These are phyloP conservation scores for Leucophenga montana DNA, from an alignment of 2,888 invertebrate species.

Conservation along the genomic window DNA sequence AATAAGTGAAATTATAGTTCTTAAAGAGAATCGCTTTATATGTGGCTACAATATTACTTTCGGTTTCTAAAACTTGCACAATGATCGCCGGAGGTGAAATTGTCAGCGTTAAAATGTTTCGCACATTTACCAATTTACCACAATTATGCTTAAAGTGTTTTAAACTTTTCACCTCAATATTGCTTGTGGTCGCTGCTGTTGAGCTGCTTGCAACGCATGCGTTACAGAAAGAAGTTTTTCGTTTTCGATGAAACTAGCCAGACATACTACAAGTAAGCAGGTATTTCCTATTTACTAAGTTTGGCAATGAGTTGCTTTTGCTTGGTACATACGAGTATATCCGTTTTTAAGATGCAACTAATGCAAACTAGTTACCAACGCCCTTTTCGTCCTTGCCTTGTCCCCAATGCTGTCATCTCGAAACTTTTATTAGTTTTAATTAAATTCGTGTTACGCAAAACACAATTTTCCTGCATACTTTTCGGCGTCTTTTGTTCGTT, in stretches of 20 bases:
- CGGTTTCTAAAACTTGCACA: no score
- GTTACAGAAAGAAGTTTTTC: not conserved
- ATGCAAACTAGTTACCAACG: constrained; percentile 18
- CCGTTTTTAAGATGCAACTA: constrained; percentile 18
- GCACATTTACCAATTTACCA: not conserved
- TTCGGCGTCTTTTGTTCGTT: constrained; percentile 33
- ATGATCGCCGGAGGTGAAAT: not conserved
- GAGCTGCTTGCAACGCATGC: not conserved
- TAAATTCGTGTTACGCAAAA: constrained; percentile 56
- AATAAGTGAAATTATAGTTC: no score
- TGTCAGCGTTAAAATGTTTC: not conserved
- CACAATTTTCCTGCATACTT: constrained; percentile 44
- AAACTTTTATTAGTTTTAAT: constrained; percentile 63
- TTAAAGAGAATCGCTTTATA: no score
- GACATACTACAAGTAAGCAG: not conserved
- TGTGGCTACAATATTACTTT: no score
- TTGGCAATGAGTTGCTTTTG: not conserved
- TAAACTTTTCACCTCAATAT: not conserved
- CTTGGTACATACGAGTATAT: constrained; percentile 18
- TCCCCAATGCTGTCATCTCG: constrained; percentile 38
- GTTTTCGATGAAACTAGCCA: not conserved
- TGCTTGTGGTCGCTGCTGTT: not conserved
- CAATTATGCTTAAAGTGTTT: not conserved
- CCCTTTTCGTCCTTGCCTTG: constrained; percentile 34
- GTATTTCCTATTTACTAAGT: not conserved